These are phyloP conservation scores for Ormyrus labotus DNA, from an alignment of 2,888 invertebrate genomes.

Conservation along the genomic window DNA sequence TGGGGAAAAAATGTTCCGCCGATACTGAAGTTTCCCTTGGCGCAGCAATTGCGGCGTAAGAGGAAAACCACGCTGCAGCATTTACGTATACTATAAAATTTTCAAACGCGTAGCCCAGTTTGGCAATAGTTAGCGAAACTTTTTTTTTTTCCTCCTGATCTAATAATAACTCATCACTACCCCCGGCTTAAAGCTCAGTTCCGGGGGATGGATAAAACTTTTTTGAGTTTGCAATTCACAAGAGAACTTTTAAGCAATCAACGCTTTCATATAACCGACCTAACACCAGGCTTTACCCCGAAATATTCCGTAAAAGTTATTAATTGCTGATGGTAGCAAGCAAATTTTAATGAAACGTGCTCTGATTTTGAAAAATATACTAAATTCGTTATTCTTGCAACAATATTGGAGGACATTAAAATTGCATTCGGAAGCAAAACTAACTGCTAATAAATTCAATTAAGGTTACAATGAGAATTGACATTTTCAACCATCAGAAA, in stretches of 20 bases:
- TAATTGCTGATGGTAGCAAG: conserved; percentile 19
- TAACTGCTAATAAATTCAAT: too few relatives aligned
- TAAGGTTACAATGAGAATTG: too few relatives aligned
- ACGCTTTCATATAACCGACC: background rate
- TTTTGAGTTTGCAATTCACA: conserved; percentile 29
- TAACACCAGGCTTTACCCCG: conserved; percentile 6
- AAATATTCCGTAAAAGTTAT: conserved; percentile 18
- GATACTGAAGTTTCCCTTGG: too few relatives aligned
- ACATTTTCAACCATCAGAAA: too few relatives aligned
- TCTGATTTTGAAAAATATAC: too few relatives aligned
- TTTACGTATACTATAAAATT: conserved; percentile 14
- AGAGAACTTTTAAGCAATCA: conserved; percentile 35
- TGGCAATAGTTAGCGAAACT: conserved; percentile 14
- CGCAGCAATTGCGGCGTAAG: too few relatives aligned
- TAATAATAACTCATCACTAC: conserved; percentile 39
- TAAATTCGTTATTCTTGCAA: too few relatives aligned
- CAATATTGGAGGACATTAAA: too few relatives aligned
- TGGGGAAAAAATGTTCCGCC: too few relatives aligned
- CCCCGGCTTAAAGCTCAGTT: conserved; percentile 8
- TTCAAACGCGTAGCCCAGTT: conserved; percentile 21
- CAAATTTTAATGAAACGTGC: background rate
- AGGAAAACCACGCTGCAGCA: too few relatives aligned
- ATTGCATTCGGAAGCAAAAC: too few relatives aligned
- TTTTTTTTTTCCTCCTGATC: conserved; percentile 31
- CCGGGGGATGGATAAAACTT: conserved; percentile 16